These are phyloP conservation scores for Atta texana DNA, from an alignment of 1,140 invertebrate species.

Conservation along the genomic window DNA sequence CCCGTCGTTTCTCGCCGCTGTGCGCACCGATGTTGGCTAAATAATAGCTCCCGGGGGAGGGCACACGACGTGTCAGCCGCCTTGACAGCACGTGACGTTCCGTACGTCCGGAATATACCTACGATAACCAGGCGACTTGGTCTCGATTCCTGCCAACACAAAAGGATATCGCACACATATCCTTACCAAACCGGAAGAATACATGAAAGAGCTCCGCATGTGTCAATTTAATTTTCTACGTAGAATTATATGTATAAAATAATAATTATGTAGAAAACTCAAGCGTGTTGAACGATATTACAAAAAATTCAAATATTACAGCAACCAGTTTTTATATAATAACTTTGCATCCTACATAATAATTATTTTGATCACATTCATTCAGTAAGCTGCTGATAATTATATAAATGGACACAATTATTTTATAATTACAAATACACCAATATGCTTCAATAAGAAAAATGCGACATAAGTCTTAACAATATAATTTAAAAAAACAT, in stretches of 20 bases:
- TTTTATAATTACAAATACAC: background rate
- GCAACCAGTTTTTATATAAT: too few relatives aligned
- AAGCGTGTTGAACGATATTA: too few relatives aligned
- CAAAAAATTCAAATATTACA: too few relatives aligned
- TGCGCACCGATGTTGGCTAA: constrained; percentile 82
- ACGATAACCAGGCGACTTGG: constrained; percentile 51
- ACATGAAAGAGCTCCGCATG: background rate
- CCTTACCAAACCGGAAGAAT: constrained; percentile 16
- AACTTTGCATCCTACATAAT: too few relatives aligned
- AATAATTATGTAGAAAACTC: background rate
- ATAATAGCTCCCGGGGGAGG: constrained; percentile 84
- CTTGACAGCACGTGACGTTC: constrained; percentile 83
- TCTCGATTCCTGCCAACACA: constrained; percentile 74
- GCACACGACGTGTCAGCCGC: constrained; percentile 83
- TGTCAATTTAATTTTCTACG: constrained; percentile 6
- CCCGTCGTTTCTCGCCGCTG: constrained; percentile 72
- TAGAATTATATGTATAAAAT: background rate
- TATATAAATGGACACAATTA: background rate
- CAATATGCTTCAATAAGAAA: background rate
- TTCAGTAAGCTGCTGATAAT: background rate
- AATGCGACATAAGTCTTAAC: background rate
- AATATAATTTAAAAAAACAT: background rate
- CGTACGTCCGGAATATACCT: constrained; percentile 68
- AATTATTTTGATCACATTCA: too few relatives aligned
- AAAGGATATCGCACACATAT: constrained; percentile 69